Evolutionary conservation across 1,140 invertebrate genomes (phyloP).

Genomic region (Dysdera silvatica): DNA sequence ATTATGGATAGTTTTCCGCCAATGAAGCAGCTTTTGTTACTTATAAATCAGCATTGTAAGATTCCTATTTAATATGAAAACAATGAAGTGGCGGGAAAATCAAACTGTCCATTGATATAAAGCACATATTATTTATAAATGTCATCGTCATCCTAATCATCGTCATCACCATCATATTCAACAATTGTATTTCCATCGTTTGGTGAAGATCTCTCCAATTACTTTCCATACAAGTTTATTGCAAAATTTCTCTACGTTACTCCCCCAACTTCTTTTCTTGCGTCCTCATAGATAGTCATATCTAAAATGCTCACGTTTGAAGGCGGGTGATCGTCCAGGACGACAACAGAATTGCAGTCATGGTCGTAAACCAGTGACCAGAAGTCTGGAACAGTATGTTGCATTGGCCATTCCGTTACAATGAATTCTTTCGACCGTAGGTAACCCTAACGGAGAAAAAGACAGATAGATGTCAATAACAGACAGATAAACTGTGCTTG

Average conservation of each 20-base stretch:
- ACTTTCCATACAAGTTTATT: no score
- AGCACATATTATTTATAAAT: neutral
- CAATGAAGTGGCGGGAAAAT: no score
- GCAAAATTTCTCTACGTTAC: no score
- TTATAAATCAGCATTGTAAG: no score
- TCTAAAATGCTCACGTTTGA: constrained; percentile 41
- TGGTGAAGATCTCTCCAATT: no score
- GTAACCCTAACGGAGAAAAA: constrained; percentile 66
- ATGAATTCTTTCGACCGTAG: constrained; percentile 92
- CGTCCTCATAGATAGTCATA: constrained; percentile 1
- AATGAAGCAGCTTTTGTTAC: no score
- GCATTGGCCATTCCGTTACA: constrained; percentile 94
- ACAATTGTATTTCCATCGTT: neutral
- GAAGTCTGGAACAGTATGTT: constrained; percentile 83
- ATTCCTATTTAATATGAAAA: no score
- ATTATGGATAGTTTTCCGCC: no score
- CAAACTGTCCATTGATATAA: no score
- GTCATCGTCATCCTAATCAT: neutral
- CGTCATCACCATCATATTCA: no score
- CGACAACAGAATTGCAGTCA: constrained; percentile 90
- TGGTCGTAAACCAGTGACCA: constrained; percentile 98
- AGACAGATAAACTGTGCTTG: no score
- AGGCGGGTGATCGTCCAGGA: constrained; percentile 70
- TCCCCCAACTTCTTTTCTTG: no score
- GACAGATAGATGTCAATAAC: neutral